Evolutionary conservation across 2,888 invertebrate genomes (phyloP).

Genomic region (Drosophila suboccidentalis): DNA sequence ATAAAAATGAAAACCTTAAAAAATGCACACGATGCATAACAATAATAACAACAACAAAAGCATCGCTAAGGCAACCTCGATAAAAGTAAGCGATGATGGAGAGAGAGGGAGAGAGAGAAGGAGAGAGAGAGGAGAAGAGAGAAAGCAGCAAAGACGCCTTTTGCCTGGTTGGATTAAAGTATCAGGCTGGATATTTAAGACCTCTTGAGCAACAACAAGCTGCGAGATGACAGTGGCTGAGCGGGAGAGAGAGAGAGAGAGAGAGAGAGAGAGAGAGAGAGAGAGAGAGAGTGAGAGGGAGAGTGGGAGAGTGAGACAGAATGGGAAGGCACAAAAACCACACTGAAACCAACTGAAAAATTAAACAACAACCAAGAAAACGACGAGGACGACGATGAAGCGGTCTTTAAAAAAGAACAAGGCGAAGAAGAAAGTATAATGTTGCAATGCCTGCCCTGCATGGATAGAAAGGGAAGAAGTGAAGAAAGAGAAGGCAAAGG

Average conservation of each 20-base stretch:
- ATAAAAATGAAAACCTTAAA: slow-evolving; percentile 38
- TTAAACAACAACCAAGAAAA: slow-evolving; percentile 54
- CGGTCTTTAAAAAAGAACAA: slow-evolving; percentile 53
- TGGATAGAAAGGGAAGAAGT: background rate
- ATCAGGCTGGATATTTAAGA: slow-evolving; percentile 68
- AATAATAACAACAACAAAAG: slow-evolving; percentile 13
- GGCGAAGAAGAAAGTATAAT: slow-evolving; percentile 51
- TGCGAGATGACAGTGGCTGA: background rate
- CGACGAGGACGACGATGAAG: slow-evolving; percentile 42
- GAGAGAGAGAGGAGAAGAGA: background rate
- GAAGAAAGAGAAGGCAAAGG: background rate
- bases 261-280: background rate
- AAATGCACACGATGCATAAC: slow-evolving; percentile 53
- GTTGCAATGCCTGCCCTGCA: slow-evolving; percentile 41
- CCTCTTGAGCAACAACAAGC: slow-evolving; percentile 49
- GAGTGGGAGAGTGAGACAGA: background rate
- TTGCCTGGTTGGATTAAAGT: slow-evolving; percentile 64
- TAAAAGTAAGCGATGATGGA: slow-evolving; percentile 44
- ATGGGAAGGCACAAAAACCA: slow-evolving; percentile 41
- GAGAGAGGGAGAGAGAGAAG: background rate
- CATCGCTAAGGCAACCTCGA: slow-evolving; percentile 33
- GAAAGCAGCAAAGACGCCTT: slow-evolving; percentile 36
- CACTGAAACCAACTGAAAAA: slow-evolving; percentile 67
- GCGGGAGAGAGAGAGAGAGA: background rate
- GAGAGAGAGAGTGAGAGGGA: background rate